phyloP scores from a whole-genome alignment of 1,140 invertebrate species.

The Watersipora subatra region DNA sequence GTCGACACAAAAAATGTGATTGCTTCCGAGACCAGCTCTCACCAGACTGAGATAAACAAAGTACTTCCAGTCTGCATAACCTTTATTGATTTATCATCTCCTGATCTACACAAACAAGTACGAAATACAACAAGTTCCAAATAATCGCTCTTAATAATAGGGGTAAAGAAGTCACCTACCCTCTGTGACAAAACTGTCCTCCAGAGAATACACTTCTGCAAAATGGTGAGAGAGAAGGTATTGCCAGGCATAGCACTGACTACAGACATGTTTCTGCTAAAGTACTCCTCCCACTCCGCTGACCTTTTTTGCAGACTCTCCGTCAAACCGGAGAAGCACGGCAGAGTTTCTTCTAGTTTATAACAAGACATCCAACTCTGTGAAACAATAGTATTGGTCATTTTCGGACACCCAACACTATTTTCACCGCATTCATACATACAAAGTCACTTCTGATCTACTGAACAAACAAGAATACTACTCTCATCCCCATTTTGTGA shows the following conservation, averaged over 20 bases:
- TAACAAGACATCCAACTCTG: constrained; percentile 30
- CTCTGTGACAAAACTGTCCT: constrained; percentile 26
- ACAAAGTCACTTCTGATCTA: too few relatives aligned
- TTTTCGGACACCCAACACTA: background rate
- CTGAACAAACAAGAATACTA: too few relatives aligned
- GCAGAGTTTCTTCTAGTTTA: constrained; percentile 26
- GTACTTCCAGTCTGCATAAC: too few relatives aligned
- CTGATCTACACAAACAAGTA: too few relatives aligned
- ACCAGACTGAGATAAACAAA: too few relatives aligned
- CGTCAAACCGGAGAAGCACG: constrained; percentile 24
- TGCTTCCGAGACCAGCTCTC: too few relatives aligned
- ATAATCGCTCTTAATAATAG: too few relatives aligned
- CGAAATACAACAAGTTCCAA: too few relatives aligned
- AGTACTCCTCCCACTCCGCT: constrained; percentile 34
- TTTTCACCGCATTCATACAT: too few relatives aligned
- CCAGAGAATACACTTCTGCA: constrained; percentile 40
- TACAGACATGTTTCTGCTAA: constrained; percentile 22
- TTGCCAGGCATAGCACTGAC: constrained; percentile 32
- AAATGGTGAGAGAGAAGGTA: constrained; percentile 23
- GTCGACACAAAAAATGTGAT: too few relatives aligned
- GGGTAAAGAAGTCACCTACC: constrained; percentile 15
- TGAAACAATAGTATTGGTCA: background rate
- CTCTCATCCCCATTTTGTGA: too few relatives aligned
- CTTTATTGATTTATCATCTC: too few relatives aligned
- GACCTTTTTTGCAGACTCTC: constrained; percentile 23